These are phyloP conservation scores for Istiophorus platypterus DNA, from an alignment of 2,113 vertebrate species.

Conservation along the genomic window DNA sequence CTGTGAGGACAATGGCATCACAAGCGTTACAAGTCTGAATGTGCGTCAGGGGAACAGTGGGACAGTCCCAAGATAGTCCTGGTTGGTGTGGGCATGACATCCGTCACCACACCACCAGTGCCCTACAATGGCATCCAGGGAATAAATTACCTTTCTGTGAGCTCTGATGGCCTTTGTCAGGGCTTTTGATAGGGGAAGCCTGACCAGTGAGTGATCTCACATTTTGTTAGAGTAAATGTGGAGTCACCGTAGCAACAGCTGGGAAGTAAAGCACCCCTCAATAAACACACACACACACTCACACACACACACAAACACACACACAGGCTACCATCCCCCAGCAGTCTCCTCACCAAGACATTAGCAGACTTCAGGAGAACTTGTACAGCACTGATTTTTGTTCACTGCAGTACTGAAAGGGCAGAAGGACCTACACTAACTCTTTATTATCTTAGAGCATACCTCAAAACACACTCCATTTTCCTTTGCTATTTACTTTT, in stretches of 20 bases:
- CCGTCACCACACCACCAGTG: slow-evolving; percentile 49
- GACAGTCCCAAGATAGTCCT: slow-evolving; percentile 14
- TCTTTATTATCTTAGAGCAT: neutral
- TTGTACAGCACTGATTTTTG: slow-evolving; percentile 16
- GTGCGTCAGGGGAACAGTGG: slow-evolving; percentile 47
- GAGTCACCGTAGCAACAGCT: slow-evolving; percentile 81
- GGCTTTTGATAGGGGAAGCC: slow-evolving; percentile 46
- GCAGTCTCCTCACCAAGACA: slow-evolving; percentile 26
- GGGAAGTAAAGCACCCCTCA: slow-evolving; percentile 54
- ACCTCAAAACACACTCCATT: neutral
- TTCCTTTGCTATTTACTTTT: neutral
- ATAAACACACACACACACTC: slow-evolving; percentile 1
- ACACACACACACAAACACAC: neutral
- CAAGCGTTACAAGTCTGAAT: slow-evolving; percentile 2
- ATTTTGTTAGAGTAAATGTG: slow-evolving; percentile 70
- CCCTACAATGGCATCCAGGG: slow-evolving; percentile 29
- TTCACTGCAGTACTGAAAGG: neutral
- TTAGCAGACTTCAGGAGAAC: slow-evolving; percentile 41
- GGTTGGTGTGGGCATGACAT: slow-evolving; percentile 34
- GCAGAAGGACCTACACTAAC: neutral
- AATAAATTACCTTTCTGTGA: slow-evolving; percentile 52
- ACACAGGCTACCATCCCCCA: slow-evolving; percentile 44
- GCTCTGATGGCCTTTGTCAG: slow-evolving; percentile 46
- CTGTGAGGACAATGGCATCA: slow-evolving; percentile 1
- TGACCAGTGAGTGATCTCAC: slow-evolving; percentile 57